Evolutionary conservation across 2,113 vertebrate species (phyloP), one percentile per base, ranked within the genome.

Genomic region (Microcebus jonahi): DNA sequence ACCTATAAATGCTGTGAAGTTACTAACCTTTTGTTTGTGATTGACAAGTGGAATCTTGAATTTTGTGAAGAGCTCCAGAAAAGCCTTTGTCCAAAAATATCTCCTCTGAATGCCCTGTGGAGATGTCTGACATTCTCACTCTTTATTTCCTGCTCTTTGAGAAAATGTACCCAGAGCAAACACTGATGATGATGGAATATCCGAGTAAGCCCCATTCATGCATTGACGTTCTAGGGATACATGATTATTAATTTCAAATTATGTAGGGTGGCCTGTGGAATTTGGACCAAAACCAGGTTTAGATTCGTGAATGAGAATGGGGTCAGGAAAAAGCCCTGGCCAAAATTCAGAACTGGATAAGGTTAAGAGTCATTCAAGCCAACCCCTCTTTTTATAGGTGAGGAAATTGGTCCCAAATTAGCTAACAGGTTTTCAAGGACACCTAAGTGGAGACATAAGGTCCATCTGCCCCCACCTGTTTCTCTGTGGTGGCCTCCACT

Each of bases 221-320:
- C 34, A 34, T 81, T 93, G 71, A 45, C 20, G 57, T 59, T 50
- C 80, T 91, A 55, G 31, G n/a, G 45, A 68, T 59, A 48, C 67
- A 76, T 76, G 53, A 65, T 65, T 39, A 55, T 91, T 90, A 42
- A 85, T 42, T 96, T 95, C 88, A 95, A 81, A 55, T 91, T n/a
- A 61, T n/a, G 59, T 63, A 65, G 31, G n/a, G 45, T 71, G 45
- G 25, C 63, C 29, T 55, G 21, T 67, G 80, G 67, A 87, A 91
- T 76, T 57, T 27, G 36, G 10, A 20, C 84, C 55, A 57, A 68
- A 84, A 65, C 29, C 50, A 87, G 20, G 75, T 84, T 96, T 50
- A 88, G 88, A 73, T 85, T 76, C 65, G 81, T 59, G 50, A 88
- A 42, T 57, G 85, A 86, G 68, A 77, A 39, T 53, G 39, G 20